Conservation (phyloP, 1,140 invertebrate genomes). For the Achroia grisella region DNA sequence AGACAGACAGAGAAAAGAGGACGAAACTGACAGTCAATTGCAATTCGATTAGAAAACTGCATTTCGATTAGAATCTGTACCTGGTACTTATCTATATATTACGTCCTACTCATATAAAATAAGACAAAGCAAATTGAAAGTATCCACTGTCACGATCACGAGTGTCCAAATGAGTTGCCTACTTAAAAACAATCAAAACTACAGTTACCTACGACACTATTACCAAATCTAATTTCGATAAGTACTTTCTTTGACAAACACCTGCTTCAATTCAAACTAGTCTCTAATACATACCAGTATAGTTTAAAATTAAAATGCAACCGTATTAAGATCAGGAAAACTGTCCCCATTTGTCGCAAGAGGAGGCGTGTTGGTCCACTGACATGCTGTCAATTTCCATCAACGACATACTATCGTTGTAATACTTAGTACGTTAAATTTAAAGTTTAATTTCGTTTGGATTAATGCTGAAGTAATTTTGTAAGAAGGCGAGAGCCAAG, state of each 20-base stretch:
- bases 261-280: not conserved
- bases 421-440: not conserved
- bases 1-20: too few species aligned
- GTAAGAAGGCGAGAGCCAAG: constrained; percentile 25
- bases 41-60: too few species aligned
- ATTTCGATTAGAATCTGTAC: too few species aligned
- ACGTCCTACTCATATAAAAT: too few species aligned
- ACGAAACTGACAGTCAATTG: too few species aligned
- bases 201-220: not conserved
- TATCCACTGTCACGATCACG: too few species aligned
- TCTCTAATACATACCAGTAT: not conserved
- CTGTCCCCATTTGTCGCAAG: constrained; percentile 11
- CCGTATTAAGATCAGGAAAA: constrained; percentile 1
- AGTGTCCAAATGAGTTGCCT: too few species aligned
- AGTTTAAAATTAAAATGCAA: not conserved
- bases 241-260: not conserved
- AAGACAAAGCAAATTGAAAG: too few species aligned
- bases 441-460: constrained; percentile 8
- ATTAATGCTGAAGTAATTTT: not conserved
- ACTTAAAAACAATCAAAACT: too few species aligned
- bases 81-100: too few species aligned
- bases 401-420: not conserved
- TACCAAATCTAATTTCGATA: constrained; percentile 1
- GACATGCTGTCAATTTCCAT: not conserved
- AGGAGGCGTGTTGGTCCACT: constrained; percentile 11